Conservation (phyloP, 1,140 invertebrate species). For the Drosophila carrolli region DNA sequence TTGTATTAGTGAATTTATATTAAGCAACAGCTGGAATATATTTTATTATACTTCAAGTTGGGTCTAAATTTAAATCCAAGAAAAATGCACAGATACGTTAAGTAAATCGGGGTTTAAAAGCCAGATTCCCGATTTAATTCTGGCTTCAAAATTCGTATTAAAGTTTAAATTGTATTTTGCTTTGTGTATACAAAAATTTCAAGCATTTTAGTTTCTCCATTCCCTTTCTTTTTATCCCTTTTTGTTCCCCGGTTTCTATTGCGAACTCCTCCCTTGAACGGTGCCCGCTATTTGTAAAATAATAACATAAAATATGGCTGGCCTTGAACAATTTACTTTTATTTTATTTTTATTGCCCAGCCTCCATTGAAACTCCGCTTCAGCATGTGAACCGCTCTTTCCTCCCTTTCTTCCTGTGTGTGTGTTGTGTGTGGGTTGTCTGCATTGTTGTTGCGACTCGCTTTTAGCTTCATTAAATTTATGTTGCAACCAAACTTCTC, state of each 20-base stretch:
- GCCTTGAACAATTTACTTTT: slow-evolving; percentile 84
- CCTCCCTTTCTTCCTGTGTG: background rate
- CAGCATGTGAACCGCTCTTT: slow-evolving; percentile 25
- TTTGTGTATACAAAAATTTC: background rate
- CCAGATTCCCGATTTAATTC: no score
- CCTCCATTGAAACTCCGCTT: slow-evolving; percentile 42
- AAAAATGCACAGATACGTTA: no score
- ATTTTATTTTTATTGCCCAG: slow-evolving; percentile 83
- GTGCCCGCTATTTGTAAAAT: slow-evolving; percentile 57
- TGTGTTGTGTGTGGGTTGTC: slow-evolving; percentile 36
- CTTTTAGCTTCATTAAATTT: slow-evolving; percentile 82
- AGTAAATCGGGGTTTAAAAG: no score
- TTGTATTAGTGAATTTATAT: no score
- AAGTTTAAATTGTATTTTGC: background rate
- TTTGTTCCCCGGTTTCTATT: background rate
- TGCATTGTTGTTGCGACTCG: slow-evolving; percentile 69
- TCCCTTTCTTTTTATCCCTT: background rate
- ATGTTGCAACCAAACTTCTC: slow-evolving; percentile 69
- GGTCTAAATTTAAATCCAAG: no score
- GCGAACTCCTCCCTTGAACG: background rate
- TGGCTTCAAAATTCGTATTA: no score
- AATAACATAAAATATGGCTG: slow-evolving; percentile 83
- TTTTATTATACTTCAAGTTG: no score
- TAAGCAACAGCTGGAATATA: no score
- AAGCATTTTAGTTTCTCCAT: background rate